Percentiles rank a stretch among this genome's conserved stretches.
Conservation (phyloP, 2,113 vertebrate genomes). For the Paedocypris sp. region DNA sequence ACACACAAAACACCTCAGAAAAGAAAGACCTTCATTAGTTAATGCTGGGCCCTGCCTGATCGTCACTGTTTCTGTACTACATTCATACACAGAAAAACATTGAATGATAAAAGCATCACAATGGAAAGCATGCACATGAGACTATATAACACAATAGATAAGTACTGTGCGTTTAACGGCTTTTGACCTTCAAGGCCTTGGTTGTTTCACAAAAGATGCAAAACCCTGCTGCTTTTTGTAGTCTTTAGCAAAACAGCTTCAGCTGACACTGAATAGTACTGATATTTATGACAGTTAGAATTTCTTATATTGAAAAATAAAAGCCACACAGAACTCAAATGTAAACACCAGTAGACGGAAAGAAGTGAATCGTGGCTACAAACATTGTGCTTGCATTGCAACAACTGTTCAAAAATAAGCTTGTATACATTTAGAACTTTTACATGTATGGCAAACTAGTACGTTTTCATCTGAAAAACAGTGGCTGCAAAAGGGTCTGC, state of each 20-base stretch:
- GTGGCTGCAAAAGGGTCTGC: not conserved
- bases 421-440: not conserved
- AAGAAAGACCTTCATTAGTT: conserved; percentile 18
- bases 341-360: too few species aligned
- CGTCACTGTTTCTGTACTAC: conserved; percentile 17
- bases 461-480: conserved; percentile 17
- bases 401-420: conserved; percentile 4
- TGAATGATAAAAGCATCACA: not conserved
- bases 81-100: conserved; percentile 18
- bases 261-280: not conserved
- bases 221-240: not conserved
- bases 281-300: not conserved
- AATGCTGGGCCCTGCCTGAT: not conserved
- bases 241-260: not conserved
- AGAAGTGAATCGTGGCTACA: conserved; percentile 14
- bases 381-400: conserved; percentile 22
- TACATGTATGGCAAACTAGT: conserved; percentile 5
- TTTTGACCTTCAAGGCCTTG: not conserved
- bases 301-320: too few species aligned
- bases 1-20: conserved; percentile 15
- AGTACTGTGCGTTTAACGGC: not conserved
- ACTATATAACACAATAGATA: conserved; percentile 17
- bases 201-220: not conserved
- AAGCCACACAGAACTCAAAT: too few species aligned
- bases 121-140: conserved; percentile 21